These are phyloP conservation scores for Lochmaea capreae DNA, from an alignment of 2,888 invertebrate species.

Conservation along the genomic window DNA sequence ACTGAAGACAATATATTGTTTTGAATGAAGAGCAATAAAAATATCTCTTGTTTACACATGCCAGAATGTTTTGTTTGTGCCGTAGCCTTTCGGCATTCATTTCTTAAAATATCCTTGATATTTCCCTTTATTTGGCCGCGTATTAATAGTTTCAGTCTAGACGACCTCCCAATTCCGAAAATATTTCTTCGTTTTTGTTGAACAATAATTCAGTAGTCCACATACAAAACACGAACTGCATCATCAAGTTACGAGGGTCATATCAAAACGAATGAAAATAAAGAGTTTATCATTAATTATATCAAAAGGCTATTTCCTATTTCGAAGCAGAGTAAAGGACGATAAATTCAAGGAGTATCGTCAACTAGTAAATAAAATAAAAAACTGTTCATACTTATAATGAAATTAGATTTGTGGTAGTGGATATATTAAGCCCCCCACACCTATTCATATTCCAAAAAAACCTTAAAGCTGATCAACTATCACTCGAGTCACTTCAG, in stretches of 20 bases:
- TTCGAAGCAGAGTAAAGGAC: too few relatives aligned
- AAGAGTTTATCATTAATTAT: background rate
- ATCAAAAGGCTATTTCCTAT: too few relatives aligned
- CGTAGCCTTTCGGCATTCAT: background rate
- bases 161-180: constrained; percentile 2
- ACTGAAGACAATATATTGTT: constrained; percentile 21
- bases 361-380: too few relatives aligned
- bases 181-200: constrained; percentile 7
- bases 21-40: constrained; percentile 23
- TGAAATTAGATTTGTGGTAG: too few relatives aligned
- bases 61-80: constrained; percentile 21
- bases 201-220: background rate
- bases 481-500: too few relatives aligned
- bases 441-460: too few relatives aligned
- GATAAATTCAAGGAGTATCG: too few relatives aligned
- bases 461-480: too few relatives aligned
- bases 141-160: constrained; percentile 21
- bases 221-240: background rate
- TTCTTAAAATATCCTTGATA: constrained; percentile 19
- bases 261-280: background rate
- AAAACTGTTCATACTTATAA: too few relatives aligned
- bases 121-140: constrained; percentile 17
- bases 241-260: constrained; percentile 1
- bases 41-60: constrained; percentile 22
- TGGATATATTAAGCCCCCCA: too few relatives aligned